These are phyloP conservation scores for Crotalus viridis DNA, from an alignment of 2,113 vertebrate species.

Conservation along the genomic window DNA sequence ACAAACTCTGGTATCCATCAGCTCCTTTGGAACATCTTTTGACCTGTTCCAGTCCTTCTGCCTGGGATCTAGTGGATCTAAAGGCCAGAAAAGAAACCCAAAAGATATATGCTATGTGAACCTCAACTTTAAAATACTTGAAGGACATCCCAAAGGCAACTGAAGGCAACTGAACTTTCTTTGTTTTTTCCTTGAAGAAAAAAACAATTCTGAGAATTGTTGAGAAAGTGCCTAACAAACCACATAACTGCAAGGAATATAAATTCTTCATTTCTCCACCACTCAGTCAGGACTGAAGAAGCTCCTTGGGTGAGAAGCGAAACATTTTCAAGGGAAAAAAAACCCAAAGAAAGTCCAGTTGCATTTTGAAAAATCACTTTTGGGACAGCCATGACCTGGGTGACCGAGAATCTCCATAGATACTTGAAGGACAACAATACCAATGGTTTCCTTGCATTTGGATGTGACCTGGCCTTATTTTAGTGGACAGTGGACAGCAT, in stretches of 20 bases:
- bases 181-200: background rate
- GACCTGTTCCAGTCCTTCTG: slow-evolving; percentile 65
- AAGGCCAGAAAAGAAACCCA: slow-evolving; percentile 3
- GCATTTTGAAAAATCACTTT: background rate
- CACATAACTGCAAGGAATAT: background rate
- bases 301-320: background rate
- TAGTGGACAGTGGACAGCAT: background rate
- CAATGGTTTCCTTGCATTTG: background rate
- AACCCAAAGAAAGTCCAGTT: background rate
- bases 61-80: slow-evolving; percentile 63
- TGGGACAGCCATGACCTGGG: background rate
- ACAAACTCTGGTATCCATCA: slow-evolving; percentile 70
- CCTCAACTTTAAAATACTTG: background rate
- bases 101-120: background rate
- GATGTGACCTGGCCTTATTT: background rate
- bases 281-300: background rate
- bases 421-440: background rate
- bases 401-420: background rate
- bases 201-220: background rate
- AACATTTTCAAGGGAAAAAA: background rate
- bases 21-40: slow-evolving; percentile 50
- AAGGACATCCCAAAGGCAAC: background rate
- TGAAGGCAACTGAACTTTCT: background rate
- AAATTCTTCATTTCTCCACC: background rate
- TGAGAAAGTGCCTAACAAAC: background rate